These are phyloP conservation scores for Sthenelais limicola DNA, from an alignment of 2,888 invertebrate species.

Conservation along the genomic window DNA sequence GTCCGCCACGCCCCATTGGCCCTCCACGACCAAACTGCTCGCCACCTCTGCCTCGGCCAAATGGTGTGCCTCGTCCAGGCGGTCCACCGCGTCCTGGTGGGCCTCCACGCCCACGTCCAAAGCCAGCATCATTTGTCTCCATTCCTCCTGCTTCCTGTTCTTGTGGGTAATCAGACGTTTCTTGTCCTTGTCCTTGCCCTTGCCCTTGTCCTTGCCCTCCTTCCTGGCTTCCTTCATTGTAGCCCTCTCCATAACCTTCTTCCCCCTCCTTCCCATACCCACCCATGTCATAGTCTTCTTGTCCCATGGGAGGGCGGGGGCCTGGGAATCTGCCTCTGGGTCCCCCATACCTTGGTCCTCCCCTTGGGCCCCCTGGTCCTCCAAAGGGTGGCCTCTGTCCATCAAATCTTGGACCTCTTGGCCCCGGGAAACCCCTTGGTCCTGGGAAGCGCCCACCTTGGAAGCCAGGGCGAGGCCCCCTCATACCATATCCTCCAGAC, in stretches of 20 bases:
- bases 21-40: slow-evolving; percentile 25
- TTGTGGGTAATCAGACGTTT: too few species aligned
- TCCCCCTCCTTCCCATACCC: not conserved
- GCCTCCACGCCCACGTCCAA: not conserved
- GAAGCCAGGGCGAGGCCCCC: slow-evolving; percentile 9
- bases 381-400: slow-evolving; percentile 12
- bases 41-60: slow-evolving; percentile 9
- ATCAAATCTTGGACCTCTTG: slow-evolving; percentile 30
- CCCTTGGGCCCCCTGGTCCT: slow-evolving; percentile 32
- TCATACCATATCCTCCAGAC: not conserved
- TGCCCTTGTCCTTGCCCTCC: too few species aligned
- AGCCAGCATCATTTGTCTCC: not conserved
- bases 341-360: not conserved
- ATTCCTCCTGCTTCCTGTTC: not conserved
- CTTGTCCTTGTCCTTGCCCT: slow-evolving; percentile 21
- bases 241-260: not conserved
- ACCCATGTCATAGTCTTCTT: not conserved
- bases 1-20: slow-evolving; percentile 30
- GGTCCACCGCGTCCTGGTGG: slow-evolving; percentile 14
- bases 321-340: slow-evolving; percentile 11
- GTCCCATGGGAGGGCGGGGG: not conserved
- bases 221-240: slow-evolving; percentile 38
- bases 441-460: slow-evolving; percentile 20
- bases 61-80: not conserved
- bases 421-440: slow-evolving; percentile 10